Conservation (phyloP, 1,140 invertebrate genomes). For the Drosophila saltans region DNA sequence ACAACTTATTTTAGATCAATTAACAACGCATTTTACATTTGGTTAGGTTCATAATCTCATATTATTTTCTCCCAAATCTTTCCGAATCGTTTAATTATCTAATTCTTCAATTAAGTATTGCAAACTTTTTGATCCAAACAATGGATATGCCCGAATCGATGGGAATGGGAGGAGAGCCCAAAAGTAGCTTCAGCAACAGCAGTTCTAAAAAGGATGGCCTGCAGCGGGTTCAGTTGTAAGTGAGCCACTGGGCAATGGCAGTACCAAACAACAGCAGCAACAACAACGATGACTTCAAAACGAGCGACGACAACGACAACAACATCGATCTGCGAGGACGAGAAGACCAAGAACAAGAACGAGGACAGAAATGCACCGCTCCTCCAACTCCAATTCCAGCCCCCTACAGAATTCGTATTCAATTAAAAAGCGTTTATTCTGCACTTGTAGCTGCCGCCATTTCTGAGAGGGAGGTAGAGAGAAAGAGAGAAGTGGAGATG, state of each 20-base stretch:
- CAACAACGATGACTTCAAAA: slow-evolving; percentile 37
- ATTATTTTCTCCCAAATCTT: no score
- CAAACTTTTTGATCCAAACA: not conserved
- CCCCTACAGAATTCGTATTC: slow-evolving; percentile 73
- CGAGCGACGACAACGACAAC: slow-evolving; percentile 55
- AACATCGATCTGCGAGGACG: slow-evolving; percentile 56
- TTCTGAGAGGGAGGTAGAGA: not conserved
- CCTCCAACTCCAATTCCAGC: not conserved
- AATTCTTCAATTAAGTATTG: not conserved
- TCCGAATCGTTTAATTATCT: no score
- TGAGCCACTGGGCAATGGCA: slow-evolving; percentile 73
- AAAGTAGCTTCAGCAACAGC: slow-evolving; percentile 10
- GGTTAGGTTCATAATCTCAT: no score
- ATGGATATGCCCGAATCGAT: slow-evolving; percentile 1
- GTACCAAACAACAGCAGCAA: slow-evolving; percentile 17
- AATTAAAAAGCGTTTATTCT: slow-evolving; percentile 81
- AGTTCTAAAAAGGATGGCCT: slow-evolving; percentile 71
- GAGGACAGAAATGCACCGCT: slow-evolving; percentile 33
- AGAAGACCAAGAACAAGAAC: slow-evolving; percentile 55
- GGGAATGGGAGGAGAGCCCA: slow-evolving; percentile 6
- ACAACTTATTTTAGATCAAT: no score
- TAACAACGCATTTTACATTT: no score
- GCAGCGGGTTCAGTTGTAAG: slow-evolving; percentile 63
- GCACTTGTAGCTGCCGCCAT: slow-evolving; percentile 55
- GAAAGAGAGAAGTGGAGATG: slow-evolving; percentile 1